Evolutionary conservation across 1,140 invertebrate genomes (phyloP), one percentile per base, ranked within the genome.

Genomic region (Drosophila santomea): DNA sequence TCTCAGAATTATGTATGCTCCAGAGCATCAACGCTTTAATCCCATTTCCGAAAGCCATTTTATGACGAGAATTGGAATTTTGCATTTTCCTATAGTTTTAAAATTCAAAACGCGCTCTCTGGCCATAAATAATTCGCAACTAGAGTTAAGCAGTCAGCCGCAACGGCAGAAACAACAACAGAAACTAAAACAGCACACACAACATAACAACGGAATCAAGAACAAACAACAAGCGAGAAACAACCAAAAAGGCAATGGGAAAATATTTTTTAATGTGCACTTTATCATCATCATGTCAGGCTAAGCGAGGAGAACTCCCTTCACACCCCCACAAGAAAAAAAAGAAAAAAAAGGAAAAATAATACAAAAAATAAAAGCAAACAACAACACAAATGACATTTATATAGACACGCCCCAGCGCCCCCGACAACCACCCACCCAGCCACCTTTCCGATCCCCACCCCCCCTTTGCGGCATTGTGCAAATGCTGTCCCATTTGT

Each of bases 401-500:
- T 86, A 86, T 86, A 86, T 86, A 86, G 82, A 86, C 82, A 86
- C 74, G 82, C 69, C 74, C 64, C 74, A 78, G 58, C 77, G 64
- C 62, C 67, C 60, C 64, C 36, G 39, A 64, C 47, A 48, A 48
- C 23, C 47, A n/a, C 7, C 47, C 47, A 48, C 47, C 20, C 20
- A 20, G 20, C 20, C 20, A 48, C 47, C 20, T 11, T 57, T 48
- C 3, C 17, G 20, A 41, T 15, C 36, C 55, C 25, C 20, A 0
- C 25, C 25, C 25, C 25, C 41, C 15, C 55, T 35, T 41, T 60
- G 71, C 45, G 74, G 79, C 76, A 88, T 86, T 86, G 83, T 86
- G 83, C 83, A 86, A 86, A 86, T 86, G 79, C 83, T 88, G 83
- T 81, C 83, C 83, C 83, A 86, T 86, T 86, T 86, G 83, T 86